Percentiles rank a stretch among this genome's conserved stretches.
Conservation (phyloP, 1,140 invertebrate species). For the Brachionus angularis region DNA sequence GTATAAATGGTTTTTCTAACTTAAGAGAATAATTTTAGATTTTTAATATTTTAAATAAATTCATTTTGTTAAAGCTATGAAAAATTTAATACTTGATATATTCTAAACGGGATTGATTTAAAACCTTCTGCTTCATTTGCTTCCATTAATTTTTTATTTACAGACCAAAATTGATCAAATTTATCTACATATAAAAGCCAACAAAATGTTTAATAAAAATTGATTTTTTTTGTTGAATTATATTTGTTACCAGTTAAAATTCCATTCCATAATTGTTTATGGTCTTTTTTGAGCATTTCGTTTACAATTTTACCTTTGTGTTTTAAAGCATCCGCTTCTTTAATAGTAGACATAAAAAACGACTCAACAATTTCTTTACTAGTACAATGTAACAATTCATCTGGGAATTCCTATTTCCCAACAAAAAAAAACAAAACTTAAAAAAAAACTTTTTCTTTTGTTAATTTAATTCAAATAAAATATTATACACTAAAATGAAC, state of each 20-base stretch:
- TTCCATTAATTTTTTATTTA: slow-evolving; percentile 88
- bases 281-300: slow-evolving; percentile 94
- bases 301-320: slow-evolving; percentile 83
- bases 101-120: slow-evolving; percentile 83
- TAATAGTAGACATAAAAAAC: slow-evolving; percentile 87
- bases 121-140: slow-evolving; percentile 66
- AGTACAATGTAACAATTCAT: slow-evolving; percentile 59
- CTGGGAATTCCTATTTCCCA: slow-evolving; percentile 59
- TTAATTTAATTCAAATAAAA: slow-evolving; percentile 13
- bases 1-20: slow-evolving; percentile 52
- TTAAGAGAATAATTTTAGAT: slow-evolving; percentile 47
- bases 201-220: slow-evolving; percentile 1
- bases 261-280: slow-evolving; percentile 94
- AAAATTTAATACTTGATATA: slow-evolving; percentile 64
- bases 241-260: slow-evolving; percentile 81
- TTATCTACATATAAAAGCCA: slow-evolving; percentile 66
- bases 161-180: slow-evolving; percentile 97
- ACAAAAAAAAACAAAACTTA: slow-evolving; percentile 31
- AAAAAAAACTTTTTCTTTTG: background rate
- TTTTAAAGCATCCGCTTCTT: slow-evolving; percentile 95
- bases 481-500: slow-evolving; percentile 80
- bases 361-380: slow-evolving; percentile 81
- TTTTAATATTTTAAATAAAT: background rate
- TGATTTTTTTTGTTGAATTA: slow-evolving; percentile 37
- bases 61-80: background rate